Percentiles rank a stretch among this genome's conserved stretches.
phyloP scores from a whole-genome alignment of 2,888 invertebrate genomes.

The Brachyptera putata region DNA sequence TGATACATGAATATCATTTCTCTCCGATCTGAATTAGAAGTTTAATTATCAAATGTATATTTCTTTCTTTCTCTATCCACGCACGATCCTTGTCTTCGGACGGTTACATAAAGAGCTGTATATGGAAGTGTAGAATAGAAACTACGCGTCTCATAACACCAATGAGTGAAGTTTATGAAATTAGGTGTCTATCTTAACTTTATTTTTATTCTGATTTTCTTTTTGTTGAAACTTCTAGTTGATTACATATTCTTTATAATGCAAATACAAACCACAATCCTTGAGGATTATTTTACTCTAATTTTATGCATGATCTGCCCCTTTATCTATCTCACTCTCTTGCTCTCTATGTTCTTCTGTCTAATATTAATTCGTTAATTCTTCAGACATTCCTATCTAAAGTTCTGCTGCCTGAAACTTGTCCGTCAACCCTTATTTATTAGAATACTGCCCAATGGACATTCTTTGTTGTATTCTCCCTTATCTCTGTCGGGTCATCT shows the following conservation, averaged over 20 bases:
- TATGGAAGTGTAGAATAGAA: no score
- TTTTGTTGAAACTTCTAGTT: no score
- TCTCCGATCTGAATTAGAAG: not conserved
- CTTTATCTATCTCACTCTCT: no score
- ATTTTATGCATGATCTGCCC: not conserved
- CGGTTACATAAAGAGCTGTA: not conserved
- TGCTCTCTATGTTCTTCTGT: no score
- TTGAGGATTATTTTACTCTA: not conserved
- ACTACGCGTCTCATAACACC: not conserved
- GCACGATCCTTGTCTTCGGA: not conserved
- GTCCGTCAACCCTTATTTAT: slow-evolving; percentile 1
- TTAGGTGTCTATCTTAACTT: slow-evolving; percentile 13
- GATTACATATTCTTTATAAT: slow-evolving; percentile 1
- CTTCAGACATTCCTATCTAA: not conserved
- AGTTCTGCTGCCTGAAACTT: no score
- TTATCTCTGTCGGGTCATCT: slow-evolving; percentile 3
- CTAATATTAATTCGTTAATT: not conserved
- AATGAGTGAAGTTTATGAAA: slow-evolving; percentile 7
- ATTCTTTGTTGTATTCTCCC: not conserved
- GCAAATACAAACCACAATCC: slow-evolving; percentile 4
- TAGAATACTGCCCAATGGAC: slow-evolving; percentile 6
- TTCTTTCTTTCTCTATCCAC: not conserved
- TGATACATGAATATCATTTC: not conserved
- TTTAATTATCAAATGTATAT: slow-evolving; percentile 1
- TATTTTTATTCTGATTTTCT: slow-evolving; percentile 5